Evolutionary conservation across 2,888 invertebrate species (phyloP), one percentile per base, ranked within the genome.

Genomic region (Eristalis pertinax): DNA sequence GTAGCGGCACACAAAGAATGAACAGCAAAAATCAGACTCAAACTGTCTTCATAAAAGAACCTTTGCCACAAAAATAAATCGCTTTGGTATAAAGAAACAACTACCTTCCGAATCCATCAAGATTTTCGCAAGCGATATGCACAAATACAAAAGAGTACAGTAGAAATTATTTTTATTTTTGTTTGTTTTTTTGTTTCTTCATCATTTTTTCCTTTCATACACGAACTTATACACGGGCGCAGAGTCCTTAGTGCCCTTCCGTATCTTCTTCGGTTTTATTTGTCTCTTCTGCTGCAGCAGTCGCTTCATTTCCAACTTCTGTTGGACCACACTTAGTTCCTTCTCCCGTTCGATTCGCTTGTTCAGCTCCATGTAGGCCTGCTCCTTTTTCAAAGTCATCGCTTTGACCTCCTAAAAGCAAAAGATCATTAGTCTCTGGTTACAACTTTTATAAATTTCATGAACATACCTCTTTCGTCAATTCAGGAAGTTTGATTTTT

Each of bases 171-270:
- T 26, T 60, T 26, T 2, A 26, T 2, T 13, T 60, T 60, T 60
- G 26, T 11, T 26, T n/a, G n/a, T n/a, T n/a, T n/a, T n/a, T n/a
- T n/a, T n/a, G n/a, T n/a, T n/a, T n/a, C n/a, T n/a, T 26, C 13
- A 24, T 60, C 26, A 97, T 93, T 95, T 95, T 91, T 97, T 97
- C 89, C 98, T 94, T 91, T 97, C 96, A 91, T 96, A 97, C 89
- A 95, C 96, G 94, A 98, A 98, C 90, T 95, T 94, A 91, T 96
- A 98, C 4, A 97, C 94, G 0, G 98, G 96, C 0, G 97, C 95
- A 0, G 95, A 92, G 15, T 94, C 93, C 89, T 95, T 95, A 0
- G 96, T 95, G 1, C 95, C 97, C 7, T 92, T 91, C 75, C 94
- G 94, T 1, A 97, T 90, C 89, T 94, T 94, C 90, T 95, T 96